Evolutionary conservation across 1,140 invertebrate species (phyloP).

Genomic region (Probaryconus sp.): DNA sequence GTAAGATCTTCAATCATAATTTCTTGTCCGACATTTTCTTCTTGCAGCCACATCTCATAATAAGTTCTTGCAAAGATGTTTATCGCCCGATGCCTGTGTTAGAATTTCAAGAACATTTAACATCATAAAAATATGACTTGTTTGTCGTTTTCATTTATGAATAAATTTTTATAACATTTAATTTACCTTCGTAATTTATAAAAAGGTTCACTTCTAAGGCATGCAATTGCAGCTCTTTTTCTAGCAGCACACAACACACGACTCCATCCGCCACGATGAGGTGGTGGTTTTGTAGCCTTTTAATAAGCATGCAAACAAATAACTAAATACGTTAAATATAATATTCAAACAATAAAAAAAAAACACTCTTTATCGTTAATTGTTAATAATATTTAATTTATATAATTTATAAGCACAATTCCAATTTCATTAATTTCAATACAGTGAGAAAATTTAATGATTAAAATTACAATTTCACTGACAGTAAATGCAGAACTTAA

Average conservation of each 20-base stretch:
- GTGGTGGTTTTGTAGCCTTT: conserved; percentile 87
- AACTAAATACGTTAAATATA: conserved; percentile 63
- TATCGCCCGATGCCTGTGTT: conserved; percentile 95
- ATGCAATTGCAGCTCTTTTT: conserved; percentile 96
- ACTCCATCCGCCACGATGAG: conserved; percentile 88
- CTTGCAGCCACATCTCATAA: conserved; percentile 95
- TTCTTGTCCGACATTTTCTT: conserved; percentile 97
- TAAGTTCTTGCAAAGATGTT: conserved; percentile 98
- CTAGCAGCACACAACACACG: conserved; percentile 94
- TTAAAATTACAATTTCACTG: not conserved
- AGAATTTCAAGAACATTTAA: too few relatives aligned
- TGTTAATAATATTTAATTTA: too few relatives aligned
- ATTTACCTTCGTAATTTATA: conserved; percentile 81
- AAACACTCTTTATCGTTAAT: too few relatives aligned
- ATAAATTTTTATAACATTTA: conserved; percentile 1
- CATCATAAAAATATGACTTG: not conserved
- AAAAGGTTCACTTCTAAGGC: conserved; percentile 93
- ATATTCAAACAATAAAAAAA: too few relatives aligned
- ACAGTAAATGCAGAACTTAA: not conserved
- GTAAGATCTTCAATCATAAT: conserved; percentile 98
- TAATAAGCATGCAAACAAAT: conserved; percentile 73
- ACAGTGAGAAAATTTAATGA: too few relatives aligned
- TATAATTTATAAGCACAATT: too few relatives aligned
- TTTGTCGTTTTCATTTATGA: conserved; percentile 6
- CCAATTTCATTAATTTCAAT: too few relatives aligned